Evolutionary conservation across 2,797 vertebrate genomes (phyloP).

Genomic region (Dicrostonyx torquatus): DNA sequence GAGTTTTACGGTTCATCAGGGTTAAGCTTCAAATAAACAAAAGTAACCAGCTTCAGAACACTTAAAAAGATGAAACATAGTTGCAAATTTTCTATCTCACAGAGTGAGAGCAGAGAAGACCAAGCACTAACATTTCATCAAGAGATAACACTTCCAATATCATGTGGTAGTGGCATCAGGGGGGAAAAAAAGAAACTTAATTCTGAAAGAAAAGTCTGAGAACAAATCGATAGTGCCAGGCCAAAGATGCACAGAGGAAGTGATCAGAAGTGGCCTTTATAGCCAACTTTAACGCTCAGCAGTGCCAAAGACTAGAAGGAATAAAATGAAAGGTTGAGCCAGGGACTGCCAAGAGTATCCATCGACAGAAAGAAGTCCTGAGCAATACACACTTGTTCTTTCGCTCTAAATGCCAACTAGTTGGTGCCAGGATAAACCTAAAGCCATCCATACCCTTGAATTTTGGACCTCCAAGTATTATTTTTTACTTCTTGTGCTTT

Average conservation of each 20-base stretch:
- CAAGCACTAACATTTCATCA: neutral
- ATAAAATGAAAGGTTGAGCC: neutral
- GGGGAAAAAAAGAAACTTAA: slow-evolving; percentile 19
- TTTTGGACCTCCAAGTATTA: slow-evolving; percentile 59
- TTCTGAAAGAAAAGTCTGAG: slow-evolving; percentile 48
- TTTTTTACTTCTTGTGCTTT: slow-evolving; percentile 70
- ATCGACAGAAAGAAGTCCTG: neutral
- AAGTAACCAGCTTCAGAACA: slow-evolving; percentile 7
- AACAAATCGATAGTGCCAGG: neutral
- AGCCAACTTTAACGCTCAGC: neutral
- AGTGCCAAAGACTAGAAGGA: neutral
- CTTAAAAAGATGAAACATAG: slow-evolving; percentile 25
- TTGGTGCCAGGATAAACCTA: slow-evolving; percentile 26
- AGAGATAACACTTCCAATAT: neutral
- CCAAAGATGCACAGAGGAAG: slow-evolving; percentile 48
- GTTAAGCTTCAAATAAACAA: slow-evolving; percentile 16
- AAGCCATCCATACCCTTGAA: slow-evolving; percentile 29
- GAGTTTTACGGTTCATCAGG: neutral
- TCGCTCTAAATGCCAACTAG: slow-evolving; percentile 49
- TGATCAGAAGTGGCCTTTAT: neutral
- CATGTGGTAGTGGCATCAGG: neutral
- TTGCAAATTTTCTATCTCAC: slow-evolving; percentile 56
- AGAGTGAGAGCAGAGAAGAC: neutral
- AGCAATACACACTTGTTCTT: slow-evolving; percentile 28
- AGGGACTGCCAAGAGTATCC: neutral